Conservation (phyloP, 2,797 vertebrate species). For the Lateolabrax maculatus region DNA sequence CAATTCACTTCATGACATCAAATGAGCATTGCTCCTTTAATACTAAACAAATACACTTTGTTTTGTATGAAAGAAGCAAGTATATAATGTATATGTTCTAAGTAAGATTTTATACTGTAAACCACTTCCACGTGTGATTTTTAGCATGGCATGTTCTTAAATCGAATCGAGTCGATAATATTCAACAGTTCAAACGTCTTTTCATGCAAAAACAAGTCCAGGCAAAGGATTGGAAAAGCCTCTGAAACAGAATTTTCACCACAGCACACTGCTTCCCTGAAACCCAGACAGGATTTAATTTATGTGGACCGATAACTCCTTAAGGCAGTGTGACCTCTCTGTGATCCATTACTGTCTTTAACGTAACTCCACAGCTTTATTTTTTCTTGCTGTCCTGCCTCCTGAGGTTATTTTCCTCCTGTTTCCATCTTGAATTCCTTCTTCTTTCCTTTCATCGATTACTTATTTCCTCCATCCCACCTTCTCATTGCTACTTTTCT, state of each 20-base stretch:
- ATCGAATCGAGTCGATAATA: too few relatives aligned
- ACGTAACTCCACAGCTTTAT: constrained; percentile 3
- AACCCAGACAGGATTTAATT: constrained; percentile 23
- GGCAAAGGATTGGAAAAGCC: constrained; percentile 1
- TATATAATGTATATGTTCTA: too few relatives aligned
- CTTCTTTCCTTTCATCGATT: neutral
- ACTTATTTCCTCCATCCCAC: neutral
- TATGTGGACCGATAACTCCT: constrained; percentile 24
- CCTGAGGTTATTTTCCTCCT: neutral
- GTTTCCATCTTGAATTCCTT: constrained; percentile 6
- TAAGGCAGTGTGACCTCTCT: constrained; percentile 23
- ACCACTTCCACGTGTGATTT: neutral
- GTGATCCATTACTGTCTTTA: constrained; percentile 19
- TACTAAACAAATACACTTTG: neutral
- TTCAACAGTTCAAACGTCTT: neutral
- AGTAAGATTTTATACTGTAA: neutral
- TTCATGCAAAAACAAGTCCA: too few relatives aligned
- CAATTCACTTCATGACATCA: neutral
- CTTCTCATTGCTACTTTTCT: neutral
- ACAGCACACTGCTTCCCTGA: constrained; percentile 4
- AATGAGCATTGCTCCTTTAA: too few relatives aligned
- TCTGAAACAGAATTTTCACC: constrained; percentile 14
- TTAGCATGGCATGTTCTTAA: too few relatives aligned
- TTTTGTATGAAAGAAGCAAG: too few relatives aligned
- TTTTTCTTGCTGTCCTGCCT: constrained; percentile 1